These are phyloP conservation scores for Neodiprion lecontei DNA, from an alignment of 1,140 invertebrate species.

Conservation along the genomic window DNA sequence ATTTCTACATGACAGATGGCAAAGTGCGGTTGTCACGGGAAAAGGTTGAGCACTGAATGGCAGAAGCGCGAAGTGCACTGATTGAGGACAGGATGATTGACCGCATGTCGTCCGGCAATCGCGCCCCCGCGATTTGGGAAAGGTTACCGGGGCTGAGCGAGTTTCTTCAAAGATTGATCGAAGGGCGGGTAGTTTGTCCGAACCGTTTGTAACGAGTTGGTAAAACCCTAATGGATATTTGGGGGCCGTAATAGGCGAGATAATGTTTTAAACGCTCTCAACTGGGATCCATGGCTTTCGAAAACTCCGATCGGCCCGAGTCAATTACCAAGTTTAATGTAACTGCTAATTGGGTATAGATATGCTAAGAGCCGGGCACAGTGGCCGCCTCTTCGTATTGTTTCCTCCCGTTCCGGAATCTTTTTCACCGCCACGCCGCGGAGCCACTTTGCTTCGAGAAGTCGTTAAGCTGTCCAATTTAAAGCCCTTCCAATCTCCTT, in stretches of 20 bases:
- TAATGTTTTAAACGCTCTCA: not conserved
- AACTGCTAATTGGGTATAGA: constrained; percentile 2
- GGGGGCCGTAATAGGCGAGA: not conserved
- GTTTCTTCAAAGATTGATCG: not conserved
- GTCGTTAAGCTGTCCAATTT: not conserved
- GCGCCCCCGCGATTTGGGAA: too few species aligned
- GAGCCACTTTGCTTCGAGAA: not conserved
- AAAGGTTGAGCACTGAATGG: too few species aligned
- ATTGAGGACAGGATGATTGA: too few species aligned
- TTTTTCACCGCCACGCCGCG: not conserved
- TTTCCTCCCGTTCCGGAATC: not conserved
- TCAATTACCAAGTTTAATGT: constrained; percentile 5
- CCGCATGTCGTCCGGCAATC: too few species aligned
- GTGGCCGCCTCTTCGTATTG: not conserved
- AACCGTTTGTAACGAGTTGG: too few species aligned
- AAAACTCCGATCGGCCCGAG: not conserved
- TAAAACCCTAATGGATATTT: not conserved
- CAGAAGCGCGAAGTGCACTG: too few species aligned
- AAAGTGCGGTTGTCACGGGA: too few species aligned
- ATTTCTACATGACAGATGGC: too few species aligned
- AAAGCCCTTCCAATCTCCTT: not conserved
- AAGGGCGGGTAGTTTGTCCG: not conserved
- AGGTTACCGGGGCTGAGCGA: not conserved
- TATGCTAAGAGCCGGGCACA: not conserved
- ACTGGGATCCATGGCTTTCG: not conserved